Percentiles rank a stretch among this genome's conserved stretches.
Evolutionary conservation across 2,113 vertebrate genomes (phyloP).

Genomic region (Cyphomyrus plagiostoma): DNA sequence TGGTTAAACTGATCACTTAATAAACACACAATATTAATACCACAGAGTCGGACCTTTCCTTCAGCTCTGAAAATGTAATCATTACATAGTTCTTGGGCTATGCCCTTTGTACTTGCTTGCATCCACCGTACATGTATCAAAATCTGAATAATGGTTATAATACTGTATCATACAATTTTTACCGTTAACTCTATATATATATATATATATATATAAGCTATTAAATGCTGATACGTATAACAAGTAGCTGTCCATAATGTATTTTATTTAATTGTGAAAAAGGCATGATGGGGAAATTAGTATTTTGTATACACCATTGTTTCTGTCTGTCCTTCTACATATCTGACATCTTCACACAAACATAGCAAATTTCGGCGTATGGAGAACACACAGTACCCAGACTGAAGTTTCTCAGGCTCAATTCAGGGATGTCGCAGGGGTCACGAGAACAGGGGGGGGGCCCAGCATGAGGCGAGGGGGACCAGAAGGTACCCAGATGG

Average conservation of each 20-base stretch:
- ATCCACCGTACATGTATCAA: neutral
- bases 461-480: neutral
- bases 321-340: neutral
- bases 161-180: constrained; percentile 4
- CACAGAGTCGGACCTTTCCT: constrained; percentile 33
- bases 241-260: neutral
- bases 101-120: neutral
- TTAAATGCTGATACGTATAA: constrained; percentile 10
- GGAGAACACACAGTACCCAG: neutral
- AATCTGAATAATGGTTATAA: neutral
- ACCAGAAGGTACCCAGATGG: constrained; percentile 18
- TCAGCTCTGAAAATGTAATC: constrained; percentile 4
- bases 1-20: constrained; percentile 67
- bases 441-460: neutral
- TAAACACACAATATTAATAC: constrained; percentile 65
- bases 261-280: constrained; percentile 2
- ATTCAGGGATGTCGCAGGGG: neutral
- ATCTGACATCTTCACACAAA: neutral
- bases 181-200: neutral
- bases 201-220: neutral
- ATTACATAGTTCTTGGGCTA: neutral
- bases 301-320: neutral
- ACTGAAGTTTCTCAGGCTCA: neutral
- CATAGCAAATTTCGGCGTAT: neutral
- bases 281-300: neutral